These are phyloP conservation scores for Drosophila saltans DNA, from an alignment of 1,140 invertebrate species.

Conservation along the genomic window DNA sequence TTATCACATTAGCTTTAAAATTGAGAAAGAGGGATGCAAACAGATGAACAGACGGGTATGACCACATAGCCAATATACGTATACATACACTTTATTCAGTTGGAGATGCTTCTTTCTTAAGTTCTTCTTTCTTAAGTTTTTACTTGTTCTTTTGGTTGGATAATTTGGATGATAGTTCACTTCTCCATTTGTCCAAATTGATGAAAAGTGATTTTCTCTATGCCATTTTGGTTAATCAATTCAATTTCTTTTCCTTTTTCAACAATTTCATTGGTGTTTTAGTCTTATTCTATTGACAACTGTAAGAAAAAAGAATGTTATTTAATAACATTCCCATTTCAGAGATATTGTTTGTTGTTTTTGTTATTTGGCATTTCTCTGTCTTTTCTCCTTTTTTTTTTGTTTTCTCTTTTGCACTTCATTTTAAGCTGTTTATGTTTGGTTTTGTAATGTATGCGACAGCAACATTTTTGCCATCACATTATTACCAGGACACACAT, in stretches of 20 bases:
- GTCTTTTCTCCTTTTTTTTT: slow-evolving; percentile 16
- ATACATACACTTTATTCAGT: too few species aligned
- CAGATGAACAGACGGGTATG: too few species aligned
- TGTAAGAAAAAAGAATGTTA: background rate
- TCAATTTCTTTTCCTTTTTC: background rate
- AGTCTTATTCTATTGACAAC: background rate
- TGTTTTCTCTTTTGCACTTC: slow-evolving; percentile 20
- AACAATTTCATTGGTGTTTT: background rate
- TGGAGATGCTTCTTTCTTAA: too few species aligned
- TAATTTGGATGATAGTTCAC: too few species aligned
- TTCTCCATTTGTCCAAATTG: too few species aligned
- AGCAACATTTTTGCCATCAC: slow-evolving; percentile 43
- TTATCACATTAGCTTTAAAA: too few species aligned
- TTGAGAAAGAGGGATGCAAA: too few species aligned
- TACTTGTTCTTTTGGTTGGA: too few species aligned
- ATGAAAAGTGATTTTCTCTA: too few species aligned
- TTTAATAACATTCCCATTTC: background rate
- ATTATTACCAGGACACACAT: slow-evolving; percentile 30
- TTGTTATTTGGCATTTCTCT: background rate
- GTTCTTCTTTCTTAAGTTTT: too few species aligned
- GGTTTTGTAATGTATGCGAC: slow-evolving; percentile 55
- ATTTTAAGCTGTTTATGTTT: slow-evolving; percentile 72
- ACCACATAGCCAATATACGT: too few species aligned
- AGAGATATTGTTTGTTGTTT: background rate
- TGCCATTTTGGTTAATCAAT: background rate